Evolutionary conservation across 2,888 invertebrate genomes (phyloP).

Genomic region (Glyphotaelius pellucidus): DNA sequence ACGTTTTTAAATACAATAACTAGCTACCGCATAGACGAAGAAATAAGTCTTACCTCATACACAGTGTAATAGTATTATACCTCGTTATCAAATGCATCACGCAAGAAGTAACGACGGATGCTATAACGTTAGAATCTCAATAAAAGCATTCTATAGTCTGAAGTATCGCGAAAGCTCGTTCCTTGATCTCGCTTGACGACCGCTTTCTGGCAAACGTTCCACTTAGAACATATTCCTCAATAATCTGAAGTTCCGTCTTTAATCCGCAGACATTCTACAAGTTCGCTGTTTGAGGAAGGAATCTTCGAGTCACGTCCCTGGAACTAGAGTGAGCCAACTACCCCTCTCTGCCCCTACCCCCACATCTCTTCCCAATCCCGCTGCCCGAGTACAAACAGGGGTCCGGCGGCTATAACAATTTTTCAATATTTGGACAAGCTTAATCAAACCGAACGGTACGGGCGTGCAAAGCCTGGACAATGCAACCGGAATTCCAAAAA

Average conservation of each 20-base stretch:
- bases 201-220: slow-evolving; percentile 40
- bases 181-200: slow-evolving; percentile 8
- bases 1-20: neutral
- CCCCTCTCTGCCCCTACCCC: neutral
- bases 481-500: slow-evolving; percentile 22
- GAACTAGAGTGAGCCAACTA: slow-evolving; percentile 30
- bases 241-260: slow-evolving; percentile 58
- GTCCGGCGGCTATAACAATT: slow-evolving; percentile 60
- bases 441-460: slow-evolving; percentile 59
- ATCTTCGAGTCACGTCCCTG: slow-evolving; percentile 61
- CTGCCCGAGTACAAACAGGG: slow-evolving; percentile 61
- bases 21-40: neutral
- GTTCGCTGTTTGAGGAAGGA: slow-evolving; percentile 59
- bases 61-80: neutral
- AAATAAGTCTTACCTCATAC: neutral
- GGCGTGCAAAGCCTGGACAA: slow-evolving; percentile 31
- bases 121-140: neutral
- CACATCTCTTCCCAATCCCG: neutral
- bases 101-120: neutral
- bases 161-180: neutral
- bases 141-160: slow-evolving; percentile 9
- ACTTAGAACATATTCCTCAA: slow-evolving; percentile 51
- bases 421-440: slow-evolving; percentile 65
- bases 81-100: neutral
- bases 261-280: slow-evolving; percentile 54